A percentile compares a stretch with the other conserved stretches of the same genome.
Conservation (phyloP, 1,140 invertebrate genomes). For the Listronotus bonariensis region DNA sequence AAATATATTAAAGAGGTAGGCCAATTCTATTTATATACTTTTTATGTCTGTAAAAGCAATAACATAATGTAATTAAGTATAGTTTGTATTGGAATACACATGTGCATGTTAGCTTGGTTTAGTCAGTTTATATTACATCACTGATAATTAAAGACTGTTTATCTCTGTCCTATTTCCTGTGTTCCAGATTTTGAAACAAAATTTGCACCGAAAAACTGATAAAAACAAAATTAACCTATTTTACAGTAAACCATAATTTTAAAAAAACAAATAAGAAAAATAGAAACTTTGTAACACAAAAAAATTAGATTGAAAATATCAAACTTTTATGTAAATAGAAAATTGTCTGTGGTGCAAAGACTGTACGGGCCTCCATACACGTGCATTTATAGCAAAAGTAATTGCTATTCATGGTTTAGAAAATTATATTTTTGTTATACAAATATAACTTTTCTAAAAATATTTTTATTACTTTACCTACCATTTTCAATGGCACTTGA, state of each 20-base stretch:
- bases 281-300: too few relatives aligned
- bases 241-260: too few relatives aligned
- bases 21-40: neutral
- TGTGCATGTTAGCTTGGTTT: conserved; percentile 1
- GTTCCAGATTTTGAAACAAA: neutral
- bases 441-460: too few relatives aligned
- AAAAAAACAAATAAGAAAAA: too few relatives aligned
- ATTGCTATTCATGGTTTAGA: too few relatives aligned
- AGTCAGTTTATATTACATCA: conserved; percentile 2
- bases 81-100: neutral
- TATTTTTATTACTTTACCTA: conserved; percentile 1
- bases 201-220: neutral
- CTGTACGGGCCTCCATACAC: neutral
- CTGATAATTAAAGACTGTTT: conserved; percentile 7
- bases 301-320: too few relatives aligned
- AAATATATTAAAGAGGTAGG: neutral
- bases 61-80: neutral
- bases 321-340: too few relatives aligned
- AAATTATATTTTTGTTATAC: too few relatives aligned
- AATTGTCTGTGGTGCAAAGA: neutral
- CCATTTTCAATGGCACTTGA: conserved; percentile 22
- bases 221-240: too few relatives aligned
- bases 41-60: neutral
- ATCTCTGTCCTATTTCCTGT: conserved; percentile 3
- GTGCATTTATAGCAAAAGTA: too few relatives aligned